These are phyloP conservation scores for Corvus cornix DNA, from an alignment of 2,113 vertebrate species.

Conservation along the genomic window DNA sequence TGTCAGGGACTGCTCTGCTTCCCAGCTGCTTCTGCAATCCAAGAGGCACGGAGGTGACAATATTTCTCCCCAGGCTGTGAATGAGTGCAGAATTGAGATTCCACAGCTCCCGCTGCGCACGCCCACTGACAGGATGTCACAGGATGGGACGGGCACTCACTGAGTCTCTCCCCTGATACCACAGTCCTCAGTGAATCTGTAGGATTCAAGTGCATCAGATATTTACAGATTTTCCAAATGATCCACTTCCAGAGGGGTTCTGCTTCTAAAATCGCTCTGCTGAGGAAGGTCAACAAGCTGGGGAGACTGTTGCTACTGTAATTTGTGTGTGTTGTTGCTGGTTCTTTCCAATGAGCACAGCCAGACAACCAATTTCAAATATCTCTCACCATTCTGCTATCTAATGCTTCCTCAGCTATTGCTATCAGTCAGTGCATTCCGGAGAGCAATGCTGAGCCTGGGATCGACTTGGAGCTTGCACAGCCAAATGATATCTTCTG, in stretches of 20 bases:
- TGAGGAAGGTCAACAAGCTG: rapidly evolving
- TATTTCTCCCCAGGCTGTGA: conserved; percentile 50
- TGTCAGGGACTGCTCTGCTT: conserved; percentile 44
- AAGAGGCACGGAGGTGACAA: conserved; percentile 63
- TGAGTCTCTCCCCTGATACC: neutral
- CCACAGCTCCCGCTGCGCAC: conserved; percentile 9
- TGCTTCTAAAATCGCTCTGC: neutral
- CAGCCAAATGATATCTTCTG: neutral
- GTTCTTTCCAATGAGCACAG: neutral
- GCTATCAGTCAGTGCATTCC: neutral
- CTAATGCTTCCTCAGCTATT: neutral
- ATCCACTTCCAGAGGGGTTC: neutral
- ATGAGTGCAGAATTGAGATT: conserved; percentile 50
- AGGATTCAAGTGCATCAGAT: neutral
- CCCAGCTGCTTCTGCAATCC: conserved; percentile 62
- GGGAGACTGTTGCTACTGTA: neutral
- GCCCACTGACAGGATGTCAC: conserved; percentile 31
- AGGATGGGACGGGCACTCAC: neutral
- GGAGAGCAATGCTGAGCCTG: neutral
- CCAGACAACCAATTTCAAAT: conserved; percentile 12
- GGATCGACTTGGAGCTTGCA: neutral
- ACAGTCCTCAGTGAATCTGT: neutral
- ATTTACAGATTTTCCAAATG: neutral
- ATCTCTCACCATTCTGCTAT: conserved; percentile 35
- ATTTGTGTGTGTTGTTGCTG: neutral